Base-by-base conservation (phyloP, 2,113 vertebrate species). In the Verasper variegatus region DNA sequence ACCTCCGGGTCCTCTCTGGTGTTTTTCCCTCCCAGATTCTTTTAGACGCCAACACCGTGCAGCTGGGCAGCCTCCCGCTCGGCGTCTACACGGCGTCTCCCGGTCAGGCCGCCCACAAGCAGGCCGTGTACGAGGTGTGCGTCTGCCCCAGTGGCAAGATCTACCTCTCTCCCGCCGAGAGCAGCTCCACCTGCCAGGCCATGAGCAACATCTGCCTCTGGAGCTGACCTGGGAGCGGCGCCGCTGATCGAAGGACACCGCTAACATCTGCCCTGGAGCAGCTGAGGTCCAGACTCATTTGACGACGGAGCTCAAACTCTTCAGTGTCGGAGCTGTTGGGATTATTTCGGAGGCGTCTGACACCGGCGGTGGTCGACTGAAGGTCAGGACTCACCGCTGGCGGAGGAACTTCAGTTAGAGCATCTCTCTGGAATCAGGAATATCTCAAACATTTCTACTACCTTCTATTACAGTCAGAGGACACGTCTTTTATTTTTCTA, bases 131-230 rank as follows among this genome's bases (percentile, higher is more conserved):
- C 20, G 98, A 99, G 91, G 94, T 99, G 80, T 99, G 98, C 1
- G 94, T 95, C 73, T 99, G 98, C 85, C 97, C 97, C 88, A 98
- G 86, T 67, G 98, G 98, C 51, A 98, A 97, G 95, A 95, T 99
- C 5, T 99, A 99, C 94, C 95, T 97, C 79, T 97, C 98, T 63
- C 96, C 97, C 5, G 98, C 97, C 35, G 96, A 95, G 93, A 92
- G 92, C 51, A 89, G 95, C 78, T 99, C 97, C 90, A 98, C 96
- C 7, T 99, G 98, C 90, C 97, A 98, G 87, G 93, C 95, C 88
- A 95, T 95, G 86, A 98, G 96, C 95, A 97, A 91, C 92, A 93
- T 98, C 91, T 99, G 98, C 89, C 93, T 98, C 77, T 98, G 98
- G 98, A 98, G 95, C 95, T 99, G 96, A 97, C 94, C 83, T 87